These are phyloP conservation scores for Lasioglossum lativentre DNA, from an alignment of 2,888 invertebrate genomes.

Conservation along the genomic window DNA sequence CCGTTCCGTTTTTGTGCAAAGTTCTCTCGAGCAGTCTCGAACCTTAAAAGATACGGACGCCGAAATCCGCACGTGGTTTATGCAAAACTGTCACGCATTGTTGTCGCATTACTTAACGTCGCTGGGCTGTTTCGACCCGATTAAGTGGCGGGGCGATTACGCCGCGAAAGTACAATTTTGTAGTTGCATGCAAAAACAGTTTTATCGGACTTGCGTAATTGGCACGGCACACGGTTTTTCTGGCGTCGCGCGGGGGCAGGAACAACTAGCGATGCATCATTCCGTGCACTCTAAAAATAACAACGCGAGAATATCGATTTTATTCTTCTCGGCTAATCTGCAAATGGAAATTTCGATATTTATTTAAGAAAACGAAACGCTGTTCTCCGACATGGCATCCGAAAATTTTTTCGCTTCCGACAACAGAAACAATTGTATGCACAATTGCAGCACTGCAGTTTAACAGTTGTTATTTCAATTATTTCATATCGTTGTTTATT, in stretches of 20 bases:
- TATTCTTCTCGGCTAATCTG: background rate
- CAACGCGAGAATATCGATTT: conserved; percentile 3
- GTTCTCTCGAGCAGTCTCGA: background rate
- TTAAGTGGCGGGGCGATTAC: conserved; percentile 44
- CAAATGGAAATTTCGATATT: background rate
- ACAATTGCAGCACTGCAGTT: background rate
- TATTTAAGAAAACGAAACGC: background rate
- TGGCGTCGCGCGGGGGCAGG: background rate
- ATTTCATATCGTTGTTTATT: background rate
- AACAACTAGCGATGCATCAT: conserved; percentile 21
- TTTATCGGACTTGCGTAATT: conserved; percentile 51
- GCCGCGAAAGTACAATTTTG: conserved; percentile 45
- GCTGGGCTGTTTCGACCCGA: conserved; percentile 40
- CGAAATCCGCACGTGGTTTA: conserved; percentile 22
- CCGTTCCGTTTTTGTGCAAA: background rate
- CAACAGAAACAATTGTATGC: background rate
- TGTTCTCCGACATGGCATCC: background rate
- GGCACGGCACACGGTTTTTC: conserved; percentile 14
- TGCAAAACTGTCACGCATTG: conserved; percentile 46
- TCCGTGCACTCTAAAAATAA: background rate
- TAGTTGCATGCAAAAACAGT: conserved; percentile 30
- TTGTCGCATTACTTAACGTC: conserved; percentile 46
- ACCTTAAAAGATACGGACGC: background rate
- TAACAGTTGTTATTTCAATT: background rate
- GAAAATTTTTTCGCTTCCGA: background rate